These are phyloP conservation scores for Fulica atra DNA, from an alignment of 2,113 vertebrate species.

Conservation along the genomic window DNA sequence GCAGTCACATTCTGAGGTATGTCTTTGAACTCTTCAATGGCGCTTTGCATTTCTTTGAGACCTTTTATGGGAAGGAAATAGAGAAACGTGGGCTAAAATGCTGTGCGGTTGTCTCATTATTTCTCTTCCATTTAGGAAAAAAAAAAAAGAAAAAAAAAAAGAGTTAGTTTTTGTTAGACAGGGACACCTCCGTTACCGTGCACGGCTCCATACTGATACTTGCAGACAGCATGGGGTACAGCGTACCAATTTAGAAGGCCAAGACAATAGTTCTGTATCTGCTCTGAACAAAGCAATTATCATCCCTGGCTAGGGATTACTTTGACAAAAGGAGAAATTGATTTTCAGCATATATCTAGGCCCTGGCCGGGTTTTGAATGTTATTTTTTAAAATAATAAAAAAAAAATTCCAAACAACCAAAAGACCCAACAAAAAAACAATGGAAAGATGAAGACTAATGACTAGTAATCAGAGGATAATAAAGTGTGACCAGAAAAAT, in stretches of 20 bases:
- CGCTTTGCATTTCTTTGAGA: constrained; percentile 67
- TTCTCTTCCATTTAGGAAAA: not conserved
- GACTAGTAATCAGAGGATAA: constrained; percentile 26
- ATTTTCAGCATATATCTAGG: constrained; percentile 7
- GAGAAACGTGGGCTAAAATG: constrained; percentile 49
- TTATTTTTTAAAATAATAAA: not conserved
- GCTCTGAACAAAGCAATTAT: constrained; percentile 16
- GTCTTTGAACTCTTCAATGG: constrained; percentile 64
- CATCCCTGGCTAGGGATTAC: not conserved
- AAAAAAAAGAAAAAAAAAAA: not conserved
- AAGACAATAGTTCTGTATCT: constrained; percentile 11
- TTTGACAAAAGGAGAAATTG: constrained; percentile 29
- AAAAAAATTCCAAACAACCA: not conserved
- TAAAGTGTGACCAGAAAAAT: constrained; percentile 48
- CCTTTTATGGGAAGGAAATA: constrained; percentile 51
- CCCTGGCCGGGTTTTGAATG: not conserved
- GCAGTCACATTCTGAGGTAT: constrained; percentile 51
- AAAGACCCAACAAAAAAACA: not conserved
- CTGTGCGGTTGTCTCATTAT: constrained; percentile 22
- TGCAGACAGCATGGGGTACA: not conserved
- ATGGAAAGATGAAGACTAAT: constrained; percentile 4
- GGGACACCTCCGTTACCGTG: constrained; percentile 4
- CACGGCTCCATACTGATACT: not conserved
- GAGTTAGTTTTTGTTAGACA: constrained; percentile 27
- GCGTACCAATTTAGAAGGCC: constrained; percentile 3